Evolutionary conservation across 2,113 vertebrate genomes (phyloP), one percentile per base, ranked within the genome.

Genomic region (Caretta caretta): DNA sequence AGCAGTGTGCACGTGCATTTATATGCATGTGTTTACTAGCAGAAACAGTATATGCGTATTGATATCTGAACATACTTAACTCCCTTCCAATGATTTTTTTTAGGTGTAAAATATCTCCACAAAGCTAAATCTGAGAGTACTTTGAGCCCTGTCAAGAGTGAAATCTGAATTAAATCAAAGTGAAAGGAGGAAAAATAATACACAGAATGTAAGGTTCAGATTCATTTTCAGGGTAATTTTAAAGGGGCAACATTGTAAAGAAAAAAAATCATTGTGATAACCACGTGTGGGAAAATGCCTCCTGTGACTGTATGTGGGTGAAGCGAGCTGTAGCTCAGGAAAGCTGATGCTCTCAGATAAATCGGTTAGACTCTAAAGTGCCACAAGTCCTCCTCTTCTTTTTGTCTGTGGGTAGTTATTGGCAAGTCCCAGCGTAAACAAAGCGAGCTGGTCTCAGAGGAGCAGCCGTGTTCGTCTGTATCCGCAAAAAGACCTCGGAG

Each of bases 181-280:
- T 8, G 35, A 72, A 72, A 91, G 89, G 94, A 91, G 90, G 35
- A 38, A 94, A 57, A 46, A 62, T 35, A 82, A 56, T 22, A 76
- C 80, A 89, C 38, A 14, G 29, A 82, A 87, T 90, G n/a, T 84
- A 88, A 1, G 1, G 83, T 65, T 93, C 87, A 85, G 72, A 90
- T 91, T 93, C 80, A 49, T 92, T 94, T 93, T 80, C 65, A 92
- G 83, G 95, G 93, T 72, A 83, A 86, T 19, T 48, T 92, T 92
- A 94, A 80, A 49, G 92, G 92, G 90, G 94, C 91, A 93, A 95
- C 93, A 94, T 91, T 93, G 42, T 42, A 42, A 42, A 42, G 42
- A 5, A 94, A 96, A 95, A 1, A 0, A 56, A 50, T 51, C 88
- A 80, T 91, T 92, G 91, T 90, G 94, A 97, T 92, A 95, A 93